These are phyloP conservation scores for Magallana nippona DNA, from an alignment of 2,888 invertebrate genomes.

Conservation along the genomic window DNA sequence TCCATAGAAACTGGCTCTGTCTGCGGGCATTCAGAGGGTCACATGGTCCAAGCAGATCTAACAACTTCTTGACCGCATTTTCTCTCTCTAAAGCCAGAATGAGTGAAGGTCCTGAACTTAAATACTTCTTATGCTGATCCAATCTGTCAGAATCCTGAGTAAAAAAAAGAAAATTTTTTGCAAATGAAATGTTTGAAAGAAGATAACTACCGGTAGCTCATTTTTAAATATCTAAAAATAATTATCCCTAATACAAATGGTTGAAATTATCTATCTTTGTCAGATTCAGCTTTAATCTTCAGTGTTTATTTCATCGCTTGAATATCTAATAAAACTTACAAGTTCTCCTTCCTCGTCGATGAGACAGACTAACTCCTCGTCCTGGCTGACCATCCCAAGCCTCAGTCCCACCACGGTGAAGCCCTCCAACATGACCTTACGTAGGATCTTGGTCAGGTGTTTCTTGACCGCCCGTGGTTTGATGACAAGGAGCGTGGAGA, in stretches of 20 bases:
- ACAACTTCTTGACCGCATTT: conserved; percentile 74
- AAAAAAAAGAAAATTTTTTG: background rate
- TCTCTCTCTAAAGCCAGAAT: conserved; percentile 72
- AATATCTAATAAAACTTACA: conserved; percentile 52
- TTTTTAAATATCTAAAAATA: too few relatives aligned
- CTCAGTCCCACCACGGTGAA: conserved; percentile 72
- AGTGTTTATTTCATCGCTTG: background rate
- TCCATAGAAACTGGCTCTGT: conserved; percentile 72
- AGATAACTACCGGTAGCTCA: too few relatives aligned
- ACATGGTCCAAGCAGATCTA: conserved; percentile 73
- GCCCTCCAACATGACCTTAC: conserved; percentile 71
- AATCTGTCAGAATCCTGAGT: conserved; percentile 49
- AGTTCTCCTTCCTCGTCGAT: conserved; percentile 54
- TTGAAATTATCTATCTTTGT: too few relatives aligned
- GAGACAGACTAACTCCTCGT: conserved; percentile 54
- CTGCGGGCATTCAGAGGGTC: conserved; percentile 72
- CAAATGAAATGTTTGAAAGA: too few relatives aligned
- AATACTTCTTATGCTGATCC: conserved; percentile 63
- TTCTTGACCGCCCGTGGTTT: conserved; percentile 72
- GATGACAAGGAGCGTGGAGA: conserved; percentile 72
- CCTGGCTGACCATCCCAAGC: conserved; percentile 58
- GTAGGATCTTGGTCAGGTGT: conserved; percentile 71
- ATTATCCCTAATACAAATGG: too few relatives aligned
- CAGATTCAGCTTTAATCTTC: too few relatives aligned
- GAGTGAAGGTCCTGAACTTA: conserved; percentile 69